Evolutionary conservation across 1,140 invertebrate species (phyloP).

Genomic region (Pseudomyrmex concolor): DNA sequence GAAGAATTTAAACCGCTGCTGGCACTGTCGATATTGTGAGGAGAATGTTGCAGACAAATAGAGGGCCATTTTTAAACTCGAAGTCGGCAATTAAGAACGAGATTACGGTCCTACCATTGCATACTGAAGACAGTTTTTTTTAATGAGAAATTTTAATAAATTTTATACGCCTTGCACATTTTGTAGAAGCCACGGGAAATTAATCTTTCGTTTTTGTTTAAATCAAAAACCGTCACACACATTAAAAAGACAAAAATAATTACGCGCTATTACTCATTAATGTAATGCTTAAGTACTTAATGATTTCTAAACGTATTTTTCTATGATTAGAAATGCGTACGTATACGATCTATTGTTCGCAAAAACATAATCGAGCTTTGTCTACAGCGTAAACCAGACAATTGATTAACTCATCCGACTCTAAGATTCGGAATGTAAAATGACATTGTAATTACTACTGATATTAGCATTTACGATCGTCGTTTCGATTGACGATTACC

Average conservation of each 20-base stretch:
- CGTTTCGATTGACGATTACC: conserved; percentile 39
- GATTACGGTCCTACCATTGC: neutral
- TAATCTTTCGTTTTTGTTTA: neutral
- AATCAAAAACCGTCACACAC: neutral
- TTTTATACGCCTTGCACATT: too few relatives aligned
- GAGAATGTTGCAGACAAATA: neutral
- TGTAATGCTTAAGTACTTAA: too few relatives aligned
- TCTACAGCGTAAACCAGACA: neutral
- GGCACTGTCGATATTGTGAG: conserved; percentile 22
- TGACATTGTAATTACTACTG: neutral
- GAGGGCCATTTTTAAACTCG: neutral
- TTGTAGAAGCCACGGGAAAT: neutral
- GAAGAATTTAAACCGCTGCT: conserved; percentile 5
- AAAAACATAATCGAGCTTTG: neutral
- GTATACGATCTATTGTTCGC: neutral
- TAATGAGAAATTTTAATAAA: too few relatives aligned
- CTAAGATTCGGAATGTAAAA: neutral
- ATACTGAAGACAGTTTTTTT: too few relatives aligned
- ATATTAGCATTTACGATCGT: conserved; percentile 20
- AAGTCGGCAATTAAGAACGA: conserved; percentile 25
- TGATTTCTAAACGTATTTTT: too few relatives aligned
- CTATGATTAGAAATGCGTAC: neutral
- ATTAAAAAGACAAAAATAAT: neutral
- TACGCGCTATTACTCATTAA: too few relatives aligned
- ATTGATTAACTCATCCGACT: neutral